Evolutionary conservation across 2,888 invertebrate species (phyloP).

Genomic region (Heliconius erato): DNA sequence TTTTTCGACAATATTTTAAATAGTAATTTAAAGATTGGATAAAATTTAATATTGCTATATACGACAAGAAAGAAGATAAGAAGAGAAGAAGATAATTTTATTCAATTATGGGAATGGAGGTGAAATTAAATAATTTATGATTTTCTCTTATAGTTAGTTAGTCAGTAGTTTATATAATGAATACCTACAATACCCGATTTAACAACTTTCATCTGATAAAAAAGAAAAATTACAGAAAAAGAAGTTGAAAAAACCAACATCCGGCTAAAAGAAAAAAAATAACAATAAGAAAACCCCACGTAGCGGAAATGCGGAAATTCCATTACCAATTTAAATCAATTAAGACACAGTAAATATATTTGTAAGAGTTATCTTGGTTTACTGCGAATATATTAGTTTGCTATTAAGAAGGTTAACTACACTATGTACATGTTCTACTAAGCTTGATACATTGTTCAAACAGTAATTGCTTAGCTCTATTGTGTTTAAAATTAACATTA

Average conservation of each 20-base stretch:
- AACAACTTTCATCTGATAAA: not conserved
- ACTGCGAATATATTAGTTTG: slow-evolving; percentile 11
- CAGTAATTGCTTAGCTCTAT: slow-evolving; percentile 52
- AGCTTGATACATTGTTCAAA: slow-evolving; percentile 21
- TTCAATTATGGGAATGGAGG: too few relatives aligned
- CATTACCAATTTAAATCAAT: slow-evolving; percentile 50
- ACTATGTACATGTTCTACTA: slow-evolving; percentile 41
- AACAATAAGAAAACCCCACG: slow-evolving; percentile 60
- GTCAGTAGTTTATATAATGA: too few relatives aligned
- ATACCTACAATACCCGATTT: not conserved
- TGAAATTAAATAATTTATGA: too few relatives aligned
- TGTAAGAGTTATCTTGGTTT: slow-evolving; percentile 14
- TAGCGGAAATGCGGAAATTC: slow-evolving; percentile 68
- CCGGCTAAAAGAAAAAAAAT: slow-evolving; percentile 58
- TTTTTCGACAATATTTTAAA: too few relatives aligned
- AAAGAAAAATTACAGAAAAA: slow-evolving; percentile 40
- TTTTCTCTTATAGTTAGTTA: too few relatives aligned
- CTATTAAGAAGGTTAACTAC: slow-evolving; percentile 23
- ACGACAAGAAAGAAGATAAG: too few relatives aligned
- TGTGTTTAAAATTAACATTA: slow-evolving; percentile 55
- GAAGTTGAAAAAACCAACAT: slow-evolving; percentile 44
- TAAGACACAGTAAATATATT: slow-evolving; percentile 30
- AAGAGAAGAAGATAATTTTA: too few relatives aligned
- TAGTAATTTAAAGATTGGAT: too few relatives aligned
- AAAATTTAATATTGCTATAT: too few relatives aligned